Percentiles rank a stretch among this genome's conserved stretches.
These are phyloP conservation scores for Lutraria lutraria DNA, from an alignment of 2,888 invertebrate species.

Conservation along the genomic window DNA sequence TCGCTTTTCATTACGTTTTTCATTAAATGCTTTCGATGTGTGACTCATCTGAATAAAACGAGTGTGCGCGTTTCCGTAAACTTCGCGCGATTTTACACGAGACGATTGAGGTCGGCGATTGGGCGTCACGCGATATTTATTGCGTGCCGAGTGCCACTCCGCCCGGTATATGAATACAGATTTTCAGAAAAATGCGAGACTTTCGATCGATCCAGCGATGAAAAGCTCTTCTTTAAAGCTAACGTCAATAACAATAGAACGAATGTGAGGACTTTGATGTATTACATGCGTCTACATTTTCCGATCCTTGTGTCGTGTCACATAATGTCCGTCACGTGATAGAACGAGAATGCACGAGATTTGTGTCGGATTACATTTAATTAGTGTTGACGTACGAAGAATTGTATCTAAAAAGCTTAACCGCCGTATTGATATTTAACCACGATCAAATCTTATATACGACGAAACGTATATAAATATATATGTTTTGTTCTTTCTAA, in stretches of 20 bases:
- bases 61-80: constrained; percentile 14
- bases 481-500: too few relatives aligned
- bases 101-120: constrained; percentile 3
- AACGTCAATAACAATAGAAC: constrained; percentile 28
- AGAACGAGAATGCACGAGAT: background rate
- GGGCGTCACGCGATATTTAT: constrained; percentile 40
- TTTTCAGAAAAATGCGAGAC: constrained; percentile 38
- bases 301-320: background rate
- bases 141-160: constrained; percentile 39
- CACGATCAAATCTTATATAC: background rate
- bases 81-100: constrained; percentile 23
- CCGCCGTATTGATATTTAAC: background rate
- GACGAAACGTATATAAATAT: background rate
- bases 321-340: constrained; percentile 10
- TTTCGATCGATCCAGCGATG: constrained; percentile 37
- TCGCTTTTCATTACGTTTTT: background rate
- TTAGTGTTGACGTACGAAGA: background rate
- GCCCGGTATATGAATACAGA: constrained; percentile 45
- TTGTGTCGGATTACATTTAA: background rate
- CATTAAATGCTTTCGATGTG: background rate
- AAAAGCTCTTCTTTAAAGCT: constrained; percentile 28
- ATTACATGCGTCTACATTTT: constrained; percentile 29
- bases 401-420: background rate
- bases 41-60: constrained; percentile 30
- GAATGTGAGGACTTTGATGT: constrained; percentile 33